Evolutionary conservation across 2,888 invertebrate genomes (phyloP), one percentile per base, ranked within the genome.

Genomic region (Polietes domitor): DNA sequence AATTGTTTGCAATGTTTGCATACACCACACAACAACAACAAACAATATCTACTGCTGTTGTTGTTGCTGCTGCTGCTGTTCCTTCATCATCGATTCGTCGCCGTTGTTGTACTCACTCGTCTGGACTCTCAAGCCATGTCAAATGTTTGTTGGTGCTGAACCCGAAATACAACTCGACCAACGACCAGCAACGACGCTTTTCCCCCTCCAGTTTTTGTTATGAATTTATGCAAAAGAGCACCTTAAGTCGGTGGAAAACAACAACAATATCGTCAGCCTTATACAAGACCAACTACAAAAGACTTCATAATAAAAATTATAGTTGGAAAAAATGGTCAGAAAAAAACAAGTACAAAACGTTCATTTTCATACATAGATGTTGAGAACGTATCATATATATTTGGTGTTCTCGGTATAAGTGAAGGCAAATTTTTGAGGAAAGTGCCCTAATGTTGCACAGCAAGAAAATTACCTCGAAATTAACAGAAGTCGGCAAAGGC

Each of bases 1-100:
- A 90, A 90, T 90, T 90, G 90, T 90, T 90, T 89, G 90, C 90
- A 90, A 90, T 90, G 89, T 89, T 89, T 88, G 77, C 82, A 88
- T 86, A 79, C 68, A 76, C 32, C 24, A 71, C 68, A 76, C 32
- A 77, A 41, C 43, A 21, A 78, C 61, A 74, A 61, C 71, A 81
- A 50, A 41, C 55, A 21, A 41, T 15, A 70, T 61, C 28, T 43
- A 12, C 37, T 37, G 37, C 76, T 79, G 72, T 58, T 37, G 37
- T 47, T n/a, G 47, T 37, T 71, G 58, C 19, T 41, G 41, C 50
- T 77, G 47, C 7, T 53, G 58, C 17, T 32, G 21, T 26, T 41
- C 72, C 41, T 37, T 47, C 43, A 65, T 77, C 74, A 80, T 80
- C 65, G 15, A 43, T 72, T 53, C 75, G 71, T 84, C 58, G 58